A percentile compares a stretch with the other conserved stretches of the same genome.
Conservation (phyloP, 2,113 vertebrate species). For the Zosterops pallidus region DNA sequence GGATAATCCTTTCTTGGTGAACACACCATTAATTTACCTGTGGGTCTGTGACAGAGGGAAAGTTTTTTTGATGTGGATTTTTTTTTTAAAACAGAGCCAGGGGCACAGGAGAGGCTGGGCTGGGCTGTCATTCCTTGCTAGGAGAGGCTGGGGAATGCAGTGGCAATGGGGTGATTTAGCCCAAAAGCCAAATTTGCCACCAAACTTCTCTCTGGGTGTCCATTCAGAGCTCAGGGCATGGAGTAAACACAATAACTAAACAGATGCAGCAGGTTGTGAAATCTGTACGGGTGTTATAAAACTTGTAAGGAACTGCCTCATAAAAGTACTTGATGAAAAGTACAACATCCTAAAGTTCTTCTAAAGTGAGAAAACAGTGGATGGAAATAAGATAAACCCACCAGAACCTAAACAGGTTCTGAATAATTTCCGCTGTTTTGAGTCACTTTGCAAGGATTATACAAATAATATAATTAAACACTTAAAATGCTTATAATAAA, state of each 20-base stretch:
- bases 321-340: not conserved
- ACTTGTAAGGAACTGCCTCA: not conserved
- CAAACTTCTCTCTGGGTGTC: not conserved
- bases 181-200: not conserved
- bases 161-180: not conserved
- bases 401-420: not conserved
- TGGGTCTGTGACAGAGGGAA: not conserved
- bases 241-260: conserved; percentile 20
- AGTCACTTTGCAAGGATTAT: not conserved
- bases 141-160: not conserved
- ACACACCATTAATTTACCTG: not conserved
- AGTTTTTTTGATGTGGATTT: not conserved
- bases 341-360: not conserved
- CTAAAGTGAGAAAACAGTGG: not conserved
- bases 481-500: conserved; percentile 14
- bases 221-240: not conserved
- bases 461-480: not conserved
- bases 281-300: conserved; percentile 54
- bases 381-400: not conserved
- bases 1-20: not conserved
- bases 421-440: conserved; percentile 49
- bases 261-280: conserved; percentile 51
- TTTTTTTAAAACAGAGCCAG: not conserved
- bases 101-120: not conserved
- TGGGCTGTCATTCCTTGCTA: not conserved